A percentile compares a stretch with the other conserved stretches of the same genome.
phyloP scores from a whole-genome alignment of 2,797 vertebrate species.

The Sebastes oblongus region DNA sequence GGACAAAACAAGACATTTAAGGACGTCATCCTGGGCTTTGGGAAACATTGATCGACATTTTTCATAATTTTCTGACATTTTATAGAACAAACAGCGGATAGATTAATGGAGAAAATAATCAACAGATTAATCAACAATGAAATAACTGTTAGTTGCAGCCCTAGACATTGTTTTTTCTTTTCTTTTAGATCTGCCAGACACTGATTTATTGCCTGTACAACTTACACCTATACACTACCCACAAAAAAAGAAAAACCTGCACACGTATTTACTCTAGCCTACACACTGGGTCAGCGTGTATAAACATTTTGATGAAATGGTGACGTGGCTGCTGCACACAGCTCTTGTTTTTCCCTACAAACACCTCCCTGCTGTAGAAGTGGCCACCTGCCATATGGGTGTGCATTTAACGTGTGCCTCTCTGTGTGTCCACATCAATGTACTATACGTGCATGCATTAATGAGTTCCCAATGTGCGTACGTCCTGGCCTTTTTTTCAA shows the following conservation, averaged over 20 bases:
- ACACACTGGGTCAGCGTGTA: background rate
- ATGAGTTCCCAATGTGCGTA: background rate
- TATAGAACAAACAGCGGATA: too few relatives aligned
- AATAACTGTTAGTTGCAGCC: too few relatives aligned
- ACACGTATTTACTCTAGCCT: background rate
- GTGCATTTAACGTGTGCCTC: background rate
- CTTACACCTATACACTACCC: background rate
- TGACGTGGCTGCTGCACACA: background rate
- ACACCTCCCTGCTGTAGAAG: background rate
- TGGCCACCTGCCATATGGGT: background rate
- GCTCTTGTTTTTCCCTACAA: slow-evolving; percentile 10
- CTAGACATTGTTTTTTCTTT: background rate
- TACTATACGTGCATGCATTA: background rate
- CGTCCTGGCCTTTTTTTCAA: slow-evolving; percentile 4
- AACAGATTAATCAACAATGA: too few relatives aligned
- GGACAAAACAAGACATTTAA: too few relatives aligned
- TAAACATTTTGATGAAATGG: background rate
- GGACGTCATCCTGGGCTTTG: too few relatives aligned
- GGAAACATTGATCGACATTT: too few relatives aligned
- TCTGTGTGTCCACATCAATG: background rate
- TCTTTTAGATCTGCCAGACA: background rate
- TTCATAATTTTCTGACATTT: too few relatives aligned
- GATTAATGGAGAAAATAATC: too few relatives aligned
- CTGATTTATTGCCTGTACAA: background rate
- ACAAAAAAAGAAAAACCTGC: background rate